A percentile compares a stretch with the other conserved stretches of the same genome.
Evolutionary conservation across 2,888 invertebrate genomes (phyloP).

Genomic region (Parasteatoda lunata): DNA sequence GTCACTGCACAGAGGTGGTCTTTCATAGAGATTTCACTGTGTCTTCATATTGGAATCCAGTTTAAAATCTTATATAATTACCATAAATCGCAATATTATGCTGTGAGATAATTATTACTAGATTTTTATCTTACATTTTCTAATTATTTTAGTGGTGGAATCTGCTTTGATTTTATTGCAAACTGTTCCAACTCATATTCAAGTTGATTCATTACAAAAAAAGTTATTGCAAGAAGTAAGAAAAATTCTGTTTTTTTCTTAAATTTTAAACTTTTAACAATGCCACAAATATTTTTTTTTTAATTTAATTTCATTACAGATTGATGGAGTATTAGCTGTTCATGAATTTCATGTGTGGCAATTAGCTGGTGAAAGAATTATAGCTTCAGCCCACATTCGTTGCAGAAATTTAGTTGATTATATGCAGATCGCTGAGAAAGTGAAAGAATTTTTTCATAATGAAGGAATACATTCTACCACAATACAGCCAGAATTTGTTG

Average conservation of each 20-base stretch:
- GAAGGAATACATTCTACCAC: conserved; percentile 99
- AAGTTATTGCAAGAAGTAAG: conserved; percentile 85
- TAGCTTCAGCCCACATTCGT: conserved; percentile 96
- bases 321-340: conserved; percentile 95
- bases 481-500: conserved; percentile 97
- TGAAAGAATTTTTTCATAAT: conserved; percentile 97
- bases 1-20: no score
- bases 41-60: no score
- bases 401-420: conserved; percentile 96
- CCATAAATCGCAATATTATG: no score
- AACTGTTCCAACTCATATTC: conserved; percentile 96
- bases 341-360: conserved; percentile 99
- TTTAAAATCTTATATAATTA: no score
- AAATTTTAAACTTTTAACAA: neutral
- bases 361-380: conserved; percentile 95
- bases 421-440: conserved; percentile 96
- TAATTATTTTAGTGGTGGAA: conserved; percentile 81
- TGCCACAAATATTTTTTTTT: neutral
- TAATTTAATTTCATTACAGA: conserved; percentile 71
- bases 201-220: conserved; percentile 91
- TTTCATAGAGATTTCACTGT: no score
- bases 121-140: neutral
- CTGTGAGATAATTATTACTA: neutral
- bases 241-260: neutral
- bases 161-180: conserved; percentile 95